Evolutionary conservation across 2,797 vertebrate species (phyloP).

Genomic region (Podarcis siculus): DNA sequence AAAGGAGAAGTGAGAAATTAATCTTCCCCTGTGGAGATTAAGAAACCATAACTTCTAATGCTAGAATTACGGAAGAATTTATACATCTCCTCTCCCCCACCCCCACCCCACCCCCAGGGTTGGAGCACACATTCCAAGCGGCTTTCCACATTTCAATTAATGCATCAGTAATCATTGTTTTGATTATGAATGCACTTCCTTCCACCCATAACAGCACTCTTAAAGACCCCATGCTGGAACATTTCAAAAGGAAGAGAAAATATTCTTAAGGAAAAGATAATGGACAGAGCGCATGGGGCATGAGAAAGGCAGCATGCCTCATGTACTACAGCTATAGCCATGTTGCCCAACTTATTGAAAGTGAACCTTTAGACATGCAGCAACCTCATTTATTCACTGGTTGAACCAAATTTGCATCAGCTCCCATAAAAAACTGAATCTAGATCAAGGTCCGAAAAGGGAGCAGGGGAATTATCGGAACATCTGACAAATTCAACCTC

Average conservation of each 20-base stretch:
- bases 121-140: slow-evolving; percentile 66
- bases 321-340: background rate
- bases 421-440: background rate
- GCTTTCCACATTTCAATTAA: slow-evolving; percentile 73
- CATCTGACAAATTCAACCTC: background rate
- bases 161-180: slow-evolving; percentile 72
- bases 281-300: slow-evolving; percentile 55
- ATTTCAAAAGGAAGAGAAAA: slow-evolving; percentile 60
- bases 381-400: background rate
- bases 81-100: slow-evolving; percentile 4
- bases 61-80: slow-evolving; percentile 62
- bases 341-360: background rate
- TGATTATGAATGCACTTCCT: slow-evolving; percentile 73
- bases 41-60: slow-evolving; percentile 68
- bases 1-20: slow-evolving; percentile 73
- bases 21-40: slow-evolving; percentile 74
- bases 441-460: background rate
- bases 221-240: slow-evolving; percentile 71
- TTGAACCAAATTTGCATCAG: background rate
- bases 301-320: background rate
- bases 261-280: slow-evolving; percentile 69
- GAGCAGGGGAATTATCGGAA: background rate
- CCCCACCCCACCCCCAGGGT: slow-evolving; percentile 41
- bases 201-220: slow-evolving; percentile 70
- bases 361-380: background rate